Evolutionary conservation across 2,113 vertebrate species (phyloP).

Genomic region (Morone saxatilis): DNA sequence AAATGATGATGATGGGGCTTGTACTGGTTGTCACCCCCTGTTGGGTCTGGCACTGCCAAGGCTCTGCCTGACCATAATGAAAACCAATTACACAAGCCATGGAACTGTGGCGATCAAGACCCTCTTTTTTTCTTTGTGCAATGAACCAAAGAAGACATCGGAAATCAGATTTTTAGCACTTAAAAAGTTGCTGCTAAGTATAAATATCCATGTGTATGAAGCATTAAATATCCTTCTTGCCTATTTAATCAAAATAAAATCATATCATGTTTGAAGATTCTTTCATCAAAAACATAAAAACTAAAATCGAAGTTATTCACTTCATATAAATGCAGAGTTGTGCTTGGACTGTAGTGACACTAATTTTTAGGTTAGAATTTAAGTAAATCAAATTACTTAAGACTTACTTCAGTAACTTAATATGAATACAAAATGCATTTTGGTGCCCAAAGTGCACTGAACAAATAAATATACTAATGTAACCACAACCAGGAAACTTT

Average conservation of each 20-base stretch:
- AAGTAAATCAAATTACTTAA: too few relatives aligned
- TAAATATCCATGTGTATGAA: slow-evolving; percentile 1
- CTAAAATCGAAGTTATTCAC: neutral
- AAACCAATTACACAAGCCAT: slow-evolving; percentile 65
- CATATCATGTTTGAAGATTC: neutral
- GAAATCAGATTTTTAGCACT: slow-evolving; percentile 34
- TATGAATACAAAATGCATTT: neutral
- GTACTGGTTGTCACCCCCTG: slow-evolving; percentile 73
- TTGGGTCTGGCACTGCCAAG: slow-evolving; percentile 68
- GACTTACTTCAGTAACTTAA: too few relatives aligned
- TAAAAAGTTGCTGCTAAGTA: slow-evolving; percentile 14
- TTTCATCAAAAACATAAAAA: neutral
- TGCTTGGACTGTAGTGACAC: neutral
- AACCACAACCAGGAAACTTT: slow-evolving; percentile 13
- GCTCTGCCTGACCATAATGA: slow-evolving; percentile 59
- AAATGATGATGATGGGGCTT: slow-evolving; percentile 72
- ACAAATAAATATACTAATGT: slow-evolving; percentile 21
- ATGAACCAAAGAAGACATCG: slow-evolving; percentile 41
- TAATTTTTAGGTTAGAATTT: neutral
- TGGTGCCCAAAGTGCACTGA: neutral
- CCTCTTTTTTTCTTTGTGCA: slow-evolving; percentile 54
- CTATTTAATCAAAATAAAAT: neutral
- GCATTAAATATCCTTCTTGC: neutral
- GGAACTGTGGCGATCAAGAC: slow-evolving; percentile 52
- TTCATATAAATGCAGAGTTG: neutral